A percentile compares a stretch with the other conserved stretches of the same genome.
These are phyloP conservation scores for Clostera curtula DNA, from an alignment of 2,888 invertebrate species.

Conservation along the genomic window DNA sequence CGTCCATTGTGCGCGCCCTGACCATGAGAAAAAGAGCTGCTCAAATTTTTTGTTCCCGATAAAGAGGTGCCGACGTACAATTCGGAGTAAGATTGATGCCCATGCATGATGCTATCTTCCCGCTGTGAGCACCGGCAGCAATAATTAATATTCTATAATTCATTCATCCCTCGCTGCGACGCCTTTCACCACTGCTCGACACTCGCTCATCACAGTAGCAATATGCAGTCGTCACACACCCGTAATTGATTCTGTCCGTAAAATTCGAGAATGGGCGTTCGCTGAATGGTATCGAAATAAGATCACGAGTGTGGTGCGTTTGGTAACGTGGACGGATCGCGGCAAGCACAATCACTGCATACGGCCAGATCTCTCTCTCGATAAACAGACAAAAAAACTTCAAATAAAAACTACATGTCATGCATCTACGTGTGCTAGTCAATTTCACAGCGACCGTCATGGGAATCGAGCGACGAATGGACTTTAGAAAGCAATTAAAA, in stretches of 20 bases:
- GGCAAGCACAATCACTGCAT: conserved; percentile 50
- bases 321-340: conserved; percentile 30
- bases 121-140: conserved; percentile 49
- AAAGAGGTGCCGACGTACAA: conserved; percentile 70
- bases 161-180: conserved; percentile 46
- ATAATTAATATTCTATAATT: conserved; percentile 69
- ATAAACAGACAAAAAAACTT: conserved; percentile 58
- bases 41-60: conserved; percentile 59
- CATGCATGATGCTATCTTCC: conserved; percentile 56
- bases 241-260: conserved; percentile 65
- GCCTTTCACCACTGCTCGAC: conserved; percentile 37
- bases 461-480: conserved; percentile 69
- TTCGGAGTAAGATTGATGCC: conserved; percentile 64
- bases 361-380: conserved; percentile 65
- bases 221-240: conserved; percentile 57
- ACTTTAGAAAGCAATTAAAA: conserved; percentile 72
- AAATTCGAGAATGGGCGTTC: conserved; percentile 62
- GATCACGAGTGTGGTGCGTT: conserved; percentile 53
- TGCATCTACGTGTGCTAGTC: conserved; percentile 73
- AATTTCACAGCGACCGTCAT: conserved; percentile 70
- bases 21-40: conserved; percentile 61
- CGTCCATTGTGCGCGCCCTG: conserved; percentile 52
- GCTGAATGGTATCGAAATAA: conserved; percentile 63
- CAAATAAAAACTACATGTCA: conserved; percentile 72
- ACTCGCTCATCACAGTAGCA: conserved; percentile 42